Conservation (phyloP, 2,113 vertebrate genomes). For the Dicaeum eximium region DNA sequence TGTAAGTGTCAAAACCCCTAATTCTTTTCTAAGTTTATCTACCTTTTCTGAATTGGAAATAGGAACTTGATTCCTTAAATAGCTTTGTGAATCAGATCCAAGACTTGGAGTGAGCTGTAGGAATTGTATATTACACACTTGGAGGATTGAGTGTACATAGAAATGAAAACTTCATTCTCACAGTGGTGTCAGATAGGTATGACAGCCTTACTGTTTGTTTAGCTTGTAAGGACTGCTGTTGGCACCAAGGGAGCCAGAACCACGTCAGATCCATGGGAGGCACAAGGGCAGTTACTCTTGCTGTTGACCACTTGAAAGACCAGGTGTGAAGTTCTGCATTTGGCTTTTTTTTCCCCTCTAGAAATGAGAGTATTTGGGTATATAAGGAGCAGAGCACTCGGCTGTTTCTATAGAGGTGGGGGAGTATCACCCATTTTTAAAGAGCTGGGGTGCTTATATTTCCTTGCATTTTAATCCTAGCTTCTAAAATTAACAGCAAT, state of each 20-base stretch:
- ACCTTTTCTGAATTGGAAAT: background rate
- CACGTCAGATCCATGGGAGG: background rate
- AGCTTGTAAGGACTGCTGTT: background rate
- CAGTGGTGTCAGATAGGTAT: background rate
- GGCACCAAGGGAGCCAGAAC: no score
- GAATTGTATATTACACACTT: background rate
- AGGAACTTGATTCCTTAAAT: background rate
- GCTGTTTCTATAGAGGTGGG: background rate
- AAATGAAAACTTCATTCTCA: background rate
- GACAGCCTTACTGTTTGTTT: background rate
- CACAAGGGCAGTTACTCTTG: background rate
- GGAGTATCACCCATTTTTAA: background rate
- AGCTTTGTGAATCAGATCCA: background rate
- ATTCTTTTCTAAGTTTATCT: background rate
- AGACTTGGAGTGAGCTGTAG: background rate
- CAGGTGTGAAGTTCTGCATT: background rate
- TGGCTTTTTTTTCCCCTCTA: background rate
- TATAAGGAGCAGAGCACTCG: background rate
- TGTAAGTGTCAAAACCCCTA: background rate
- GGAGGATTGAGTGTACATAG: background rate
- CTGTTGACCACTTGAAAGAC: background rate
- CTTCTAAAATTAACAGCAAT: background rate
- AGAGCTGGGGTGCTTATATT: background rate
- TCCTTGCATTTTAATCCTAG: background rate
- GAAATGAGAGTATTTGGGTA: background rate